Conservation (phyloP, 1,140 invertebrate species). For the Drosophila gunungcola region DNA sequence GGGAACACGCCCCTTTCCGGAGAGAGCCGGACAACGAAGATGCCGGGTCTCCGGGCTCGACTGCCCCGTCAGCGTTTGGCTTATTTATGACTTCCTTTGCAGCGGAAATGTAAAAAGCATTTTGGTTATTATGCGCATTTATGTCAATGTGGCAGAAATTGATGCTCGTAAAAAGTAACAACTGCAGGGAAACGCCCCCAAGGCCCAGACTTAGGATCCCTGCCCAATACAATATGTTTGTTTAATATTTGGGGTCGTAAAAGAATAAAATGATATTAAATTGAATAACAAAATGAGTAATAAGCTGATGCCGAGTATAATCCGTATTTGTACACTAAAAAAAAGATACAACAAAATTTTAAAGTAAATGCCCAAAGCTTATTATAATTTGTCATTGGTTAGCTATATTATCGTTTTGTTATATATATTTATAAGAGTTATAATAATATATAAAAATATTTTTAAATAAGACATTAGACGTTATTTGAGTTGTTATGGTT, state of each 20-base stretch:
- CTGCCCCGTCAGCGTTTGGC: slow-evolving; percentile 70
- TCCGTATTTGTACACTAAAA: too few species aligned
- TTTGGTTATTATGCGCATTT: slow-evolving; percentile 69
- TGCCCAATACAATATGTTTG: slow-evolving; percentile 8
- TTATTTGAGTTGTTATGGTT: too few species aligned
- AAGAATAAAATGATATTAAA: slow-evolving; percentile 11
- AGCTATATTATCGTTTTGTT: too few species aligned
- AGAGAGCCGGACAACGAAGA: slow-evolving; percentile 43
- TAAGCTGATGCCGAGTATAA: background rate
- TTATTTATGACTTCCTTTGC: slow-evolving; percentile 82
- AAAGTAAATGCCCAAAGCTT: background rate
- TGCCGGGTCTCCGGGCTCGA: slow-evolving; percentile 42
- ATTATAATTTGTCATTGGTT: too few species aligned
- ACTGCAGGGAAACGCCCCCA: slow-evolving; percentile 59
- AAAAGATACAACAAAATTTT: background rate
- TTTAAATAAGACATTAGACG: too few species aligned
- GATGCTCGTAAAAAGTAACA: slow-evolving; percentile 73
- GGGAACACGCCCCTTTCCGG: slow-evolving; percentile 36
- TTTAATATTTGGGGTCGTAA: slow-evolving; percentile 9
- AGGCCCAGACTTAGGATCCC: background rate
- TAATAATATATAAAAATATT: too few species aligned
- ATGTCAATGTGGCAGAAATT: slow-evolving; percentile 76
- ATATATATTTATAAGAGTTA: too few species aligned
- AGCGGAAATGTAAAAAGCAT: slow-evolving; percentile 60
- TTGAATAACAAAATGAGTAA: slow-evolving; percentile 6